Evolutionary conservation across 1,140 invertebrate species (phyloP).

Genomic region (Dinothrombium tinctorium): DNA sequence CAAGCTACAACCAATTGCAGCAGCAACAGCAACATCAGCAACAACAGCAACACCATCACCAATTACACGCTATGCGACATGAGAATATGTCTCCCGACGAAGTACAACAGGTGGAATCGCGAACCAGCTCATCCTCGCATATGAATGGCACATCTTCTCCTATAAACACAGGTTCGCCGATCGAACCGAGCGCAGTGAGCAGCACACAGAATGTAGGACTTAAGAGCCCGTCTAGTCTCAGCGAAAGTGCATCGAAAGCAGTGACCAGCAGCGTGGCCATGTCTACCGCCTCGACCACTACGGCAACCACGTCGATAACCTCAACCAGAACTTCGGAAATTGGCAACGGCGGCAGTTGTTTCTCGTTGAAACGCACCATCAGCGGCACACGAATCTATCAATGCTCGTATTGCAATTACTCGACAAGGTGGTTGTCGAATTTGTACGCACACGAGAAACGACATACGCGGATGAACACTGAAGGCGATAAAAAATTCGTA

Average conservation of each 20-base stretch:
- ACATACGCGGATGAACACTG: conserved; percentile 28
- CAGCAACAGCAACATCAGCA: background rate
- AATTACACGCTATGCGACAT: background rate
- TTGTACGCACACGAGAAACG: conserved; percentile 70
- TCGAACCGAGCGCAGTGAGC: too few species aligned
- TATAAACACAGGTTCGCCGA: too few species aligned
- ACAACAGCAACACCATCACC: background rate
- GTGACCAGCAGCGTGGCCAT: too few species aligned
- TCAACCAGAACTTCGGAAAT: conserved; percentile 1
- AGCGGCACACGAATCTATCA: conserved; percentile 55
- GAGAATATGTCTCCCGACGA: too few species aligned
- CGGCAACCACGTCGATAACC: conserved; percentile 1
- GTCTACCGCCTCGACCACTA: conserved; percentile 2
- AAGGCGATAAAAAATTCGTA: conserved; percentile 16
- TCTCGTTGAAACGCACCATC: conserved; percentile 12
- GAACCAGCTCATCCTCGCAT: too few species aligned
- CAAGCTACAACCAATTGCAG: background rate
- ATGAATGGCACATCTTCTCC: too few species aligned
- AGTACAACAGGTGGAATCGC: too few species aligned
- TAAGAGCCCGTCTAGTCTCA: too few species aligned
- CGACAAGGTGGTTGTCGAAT: conserved; percentile 63
- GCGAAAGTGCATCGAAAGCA: too few species aligned
- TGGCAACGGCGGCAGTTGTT: background rate
- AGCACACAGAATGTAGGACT: too few species aligned
- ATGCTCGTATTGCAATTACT: conserved; percentile 64